phyloP scores from a whole-genome alignment of 2,113 vertebrate genomes.

The Phoxinus phoxinus region DNA sequence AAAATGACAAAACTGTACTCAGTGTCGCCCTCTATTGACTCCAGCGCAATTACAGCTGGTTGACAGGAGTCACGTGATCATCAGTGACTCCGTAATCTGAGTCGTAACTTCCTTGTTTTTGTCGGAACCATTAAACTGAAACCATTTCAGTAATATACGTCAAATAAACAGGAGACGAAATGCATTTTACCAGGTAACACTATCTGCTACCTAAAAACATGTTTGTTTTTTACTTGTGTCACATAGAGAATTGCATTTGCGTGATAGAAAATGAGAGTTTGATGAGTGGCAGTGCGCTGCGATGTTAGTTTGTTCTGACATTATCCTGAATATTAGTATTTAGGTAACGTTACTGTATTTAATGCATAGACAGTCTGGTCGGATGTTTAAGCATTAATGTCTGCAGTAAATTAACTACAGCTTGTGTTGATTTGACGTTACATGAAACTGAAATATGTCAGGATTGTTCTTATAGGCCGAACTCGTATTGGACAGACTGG shows the following conservation, averaged over 20 bases:
- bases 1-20: background rate
- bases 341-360: background rate
- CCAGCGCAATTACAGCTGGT: background rate
- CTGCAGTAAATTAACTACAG: background rate
- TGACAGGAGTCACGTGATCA: slow-evolving; percentile 52
- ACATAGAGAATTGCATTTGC: background rate
- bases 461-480: slow-evolving; percentile 16
- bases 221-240: background rate
- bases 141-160: slow-evolving; percentile 13
- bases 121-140: slow-evolving; percentile 33
- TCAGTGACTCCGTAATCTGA: slow-evolving; percentile 38
- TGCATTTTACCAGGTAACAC: slow-evolving; percentile 32
- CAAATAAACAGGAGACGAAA: slow-evolving; percentile 26
- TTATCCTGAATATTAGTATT: background rate
- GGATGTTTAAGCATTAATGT: background rate
- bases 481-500: background rate
- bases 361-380: background rate
- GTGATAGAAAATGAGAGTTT: slow-evolving; percentile 13
- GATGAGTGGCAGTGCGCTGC: slow-evolving; percentile 8
- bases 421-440: background rate
- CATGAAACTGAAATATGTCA: background rate
- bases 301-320: slow-evolving; percentile 8
- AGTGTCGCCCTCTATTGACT: background rate
- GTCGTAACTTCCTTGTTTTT: slow-evolving; percentile 34
- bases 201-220: background rate